Evolutionary conservation across 2,113 vertebrate genomes (phyloP).

Genomic region (Saccopteryx bilineata): DNA sequence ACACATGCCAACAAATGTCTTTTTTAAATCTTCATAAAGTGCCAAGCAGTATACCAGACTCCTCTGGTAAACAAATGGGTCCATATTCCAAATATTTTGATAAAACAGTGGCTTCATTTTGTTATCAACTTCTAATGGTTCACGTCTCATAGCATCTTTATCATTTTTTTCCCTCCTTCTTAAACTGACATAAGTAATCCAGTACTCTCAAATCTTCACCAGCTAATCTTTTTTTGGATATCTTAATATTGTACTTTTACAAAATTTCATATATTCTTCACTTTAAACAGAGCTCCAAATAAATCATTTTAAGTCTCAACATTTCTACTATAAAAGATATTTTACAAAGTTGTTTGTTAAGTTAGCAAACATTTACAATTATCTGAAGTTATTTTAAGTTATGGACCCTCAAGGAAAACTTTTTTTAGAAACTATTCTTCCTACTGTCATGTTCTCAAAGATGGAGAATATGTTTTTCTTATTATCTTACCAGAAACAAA

Average conservation of each 20-base stretch:
- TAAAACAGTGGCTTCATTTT: neutral
- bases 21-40: neutral
- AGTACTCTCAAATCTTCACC: neutral
- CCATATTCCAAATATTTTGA: constrained; percentile 1
- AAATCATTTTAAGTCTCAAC: neutral
- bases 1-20: too few relatives aligned
- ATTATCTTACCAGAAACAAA: neutral
- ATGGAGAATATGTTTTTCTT: constrained; percentile 8
- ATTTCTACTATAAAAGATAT: neutral
- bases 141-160: neutral
- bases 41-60: neutral
- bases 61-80: neutral
- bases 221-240: neutral
- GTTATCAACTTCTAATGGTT: neutral
- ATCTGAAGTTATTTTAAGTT: neutral
- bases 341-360: neutral
- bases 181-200: neutral
- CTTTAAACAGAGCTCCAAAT: neutral
- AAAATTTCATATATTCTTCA: neutral
- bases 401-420: neutral
- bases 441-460: neutral
- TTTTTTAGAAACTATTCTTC: neutral
- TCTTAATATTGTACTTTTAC: neutral
- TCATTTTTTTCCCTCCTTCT: neutral
- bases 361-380: constrained; percentile 35